A percentile compares a stretch with the other conserved stretches of the same genome.
Evolutionary conservation across 2,888 invertebrate species (phyloP).

Genomic region (Pachycephus smyrnensis): DNA sequence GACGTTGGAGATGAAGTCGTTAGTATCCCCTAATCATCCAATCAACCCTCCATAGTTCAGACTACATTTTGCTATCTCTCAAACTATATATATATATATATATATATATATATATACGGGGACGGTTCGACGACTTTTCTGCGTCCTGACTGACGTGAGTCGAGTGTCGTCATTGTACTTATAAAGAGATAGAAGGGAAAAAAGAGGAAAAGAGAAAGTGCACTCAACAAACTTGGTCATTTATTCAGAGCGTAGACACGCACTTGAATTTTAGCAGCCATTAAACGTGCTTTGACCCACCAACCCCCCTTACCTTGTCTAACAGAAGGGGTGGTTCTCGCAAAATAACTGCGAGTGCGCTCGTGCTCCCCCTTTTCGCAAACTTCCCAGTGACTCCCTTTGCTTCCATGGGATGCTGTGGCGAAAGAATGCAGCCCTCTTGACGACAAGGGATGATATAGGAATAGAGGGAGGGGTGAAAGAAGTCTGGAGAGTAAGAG

Average conservation of each 20-base stretch:
- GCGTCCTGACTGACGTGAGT: neutral
- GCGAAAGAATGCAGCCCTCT: neutral
- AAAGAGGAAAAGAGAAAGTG: conserved; percentile 24
- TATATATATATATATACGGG: no score
- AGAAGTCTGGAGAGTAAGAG: neutral
- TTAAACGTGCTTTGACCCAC: conserved; percentile 34
- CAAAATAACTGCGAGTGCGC: conserved; percentile 20
- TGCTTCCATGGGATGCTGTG: neutral
- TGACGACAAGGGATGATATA: neutral
- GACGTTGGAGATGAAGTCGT: no score
- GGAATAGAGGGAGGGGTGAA: neutral
- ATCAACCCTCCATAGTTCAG: no score
- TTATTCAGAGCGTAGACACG: conserved; percentile 20
- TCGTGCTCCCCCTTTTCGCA: conserved; percentile 6
- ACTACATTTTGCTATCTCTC: no score
- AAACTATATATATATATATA: no score
- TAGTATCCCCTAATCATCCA: no score
- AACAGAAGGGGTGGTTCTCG: conserved; percentile 24
- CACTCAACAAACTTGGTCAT: conserved; percentile 10
- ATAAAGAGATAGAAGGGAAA: neutral
- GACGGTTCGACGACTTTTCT: no score
- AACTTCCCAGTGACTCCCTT: neutral
- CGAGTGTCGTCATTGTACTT: neutral
- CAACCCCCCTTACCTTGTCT: neutral
- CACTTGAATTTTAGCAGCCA: conserved; percentile 39